These are phyloP conservation scores for Aricia agestis DNA, from an alignment of 1,140 invertebrate genomes.

Conservation along the genomic window DNA sequence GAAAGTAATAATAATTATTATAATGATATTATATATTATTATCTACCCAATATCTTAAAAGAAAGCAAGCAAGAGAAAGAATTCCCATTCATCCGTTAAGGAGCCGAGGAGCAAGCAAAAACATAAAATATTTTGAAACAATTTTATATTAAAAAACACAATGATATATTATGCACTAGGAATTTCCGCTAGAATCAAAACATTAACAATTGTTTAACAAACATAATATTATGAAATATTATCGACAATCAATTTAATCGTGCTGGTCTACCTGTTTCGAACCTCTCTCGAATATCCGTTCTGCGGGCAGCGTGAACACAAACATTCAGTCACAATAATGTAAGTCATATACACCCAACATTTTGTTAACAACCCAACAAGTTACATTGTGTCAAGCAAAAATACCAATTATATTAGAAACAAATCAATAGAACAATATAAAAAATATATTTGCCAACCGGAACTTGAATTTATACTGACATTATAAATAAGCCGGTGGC, in stretches of 20 bases:
- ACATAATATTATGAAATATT: slow-evolving; percentile 42
- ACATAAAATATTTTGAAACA: slow-evolving; percentile 41
- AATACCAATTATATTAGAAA: neutral
- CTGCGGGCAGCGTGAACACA: slow-evolving; percentile 63
- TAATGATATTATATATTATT: no score
- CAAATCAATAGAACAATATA: neutral
- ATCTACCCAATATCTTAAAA: neutral
- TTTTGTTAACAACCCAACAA: no score
- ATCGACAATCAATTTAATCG: slow-evolving; percentile 17
- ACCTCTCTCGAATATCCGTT: slow-evolving; percentile 65
- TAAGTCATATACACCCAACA: slow-evolving; percentile 31
- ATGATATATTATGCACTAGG: slow-evolving; percentile 53
- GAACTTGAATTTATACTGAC: neutral
- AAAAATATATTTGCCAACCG: neutral
- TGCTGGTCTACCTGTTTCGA: slow-evolving; percentile 56
- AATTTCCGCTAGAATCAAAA: slow-evolving; percentile 55
- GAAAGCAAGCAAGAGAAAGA: neutral
- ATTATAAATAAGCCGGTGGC: neutral
- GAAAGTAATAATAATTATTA: no score
- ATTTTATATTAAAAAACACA: slow-evolving; percentile 58
- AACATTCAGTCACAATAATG: slow-evolving; percentile 23
- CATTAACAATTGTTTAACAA: slow-evolving; percentile 45
- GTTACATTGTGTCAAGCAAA: no score
- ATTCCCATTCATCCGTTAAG: slow-evolving; percentile 32
- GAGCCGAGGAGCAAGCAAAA: slow-evolving; percentile 57